Percentiles rank a stretch among this genome's conserved stretches.
Conservation (phyloP, 2,113 vertebrate genomes). For the Brevimyrus niger region DNA sequence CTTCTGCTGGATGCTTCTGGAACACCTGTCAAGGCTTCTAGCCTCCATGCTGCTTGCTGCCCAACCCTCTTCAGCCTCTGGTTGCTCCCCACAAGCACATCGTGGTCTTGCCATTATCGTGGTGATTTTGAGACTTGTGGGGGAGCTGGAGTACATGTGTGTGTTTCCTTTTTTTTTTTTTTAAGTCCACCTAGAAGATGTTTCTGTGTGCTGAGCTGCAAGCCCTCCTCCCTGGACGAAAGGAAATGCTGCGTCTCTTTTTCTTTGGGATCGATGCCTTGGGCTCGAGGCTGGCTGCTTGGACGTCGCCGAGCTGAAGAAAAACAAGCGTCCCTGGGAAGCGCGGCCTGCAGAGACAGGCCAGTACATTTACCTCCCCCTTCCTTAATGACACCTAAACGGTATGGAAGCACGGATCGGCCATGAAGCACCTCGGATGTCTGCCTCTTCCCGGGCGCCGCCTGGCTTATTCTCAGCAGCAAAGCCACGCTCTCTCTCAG, state of each 20-base stretch:
- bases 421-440: slow-evolving; percentile 20
- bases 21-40: neutral
- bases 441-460: slow-evolving; percentile 22
- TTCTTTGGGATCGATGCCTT: slow-evolving; percentile 37
- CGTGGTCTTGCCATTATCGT: neutral
- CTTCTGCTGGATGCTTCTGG: neutral
- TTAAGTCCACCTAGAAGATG: neutral
- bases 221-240: neutral
- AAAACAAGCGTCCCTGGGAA: slow-evolving; percentile 42
- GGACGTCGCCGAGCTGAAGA: slow-evolving; percentile 29
- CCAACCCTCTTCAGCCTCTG: neutral
- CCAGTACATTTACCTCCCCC: slow-evolving; percentile 42
- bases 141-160: neutral
- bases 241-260: neutral
- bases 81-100: neutral
- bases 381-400: slow-evolving; percentile 56
- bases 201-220: neutral
- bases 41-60: neutral
- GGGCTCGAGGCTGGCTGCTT: slow-evolving; percentile 42
- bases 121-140: neutral
- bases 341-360: slow-evolving; percentile 38
- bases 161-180: neutral
- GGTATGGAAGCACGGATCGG: slow-evolving; percentile 50
- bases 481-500: slow-evolving; percentile 29
- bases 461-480: slow-evolving; percentile 28